phyloP scores from a whole-genome alignment of 2,888 invertebrate species.

The Oscheius myriophilus region DNA sequence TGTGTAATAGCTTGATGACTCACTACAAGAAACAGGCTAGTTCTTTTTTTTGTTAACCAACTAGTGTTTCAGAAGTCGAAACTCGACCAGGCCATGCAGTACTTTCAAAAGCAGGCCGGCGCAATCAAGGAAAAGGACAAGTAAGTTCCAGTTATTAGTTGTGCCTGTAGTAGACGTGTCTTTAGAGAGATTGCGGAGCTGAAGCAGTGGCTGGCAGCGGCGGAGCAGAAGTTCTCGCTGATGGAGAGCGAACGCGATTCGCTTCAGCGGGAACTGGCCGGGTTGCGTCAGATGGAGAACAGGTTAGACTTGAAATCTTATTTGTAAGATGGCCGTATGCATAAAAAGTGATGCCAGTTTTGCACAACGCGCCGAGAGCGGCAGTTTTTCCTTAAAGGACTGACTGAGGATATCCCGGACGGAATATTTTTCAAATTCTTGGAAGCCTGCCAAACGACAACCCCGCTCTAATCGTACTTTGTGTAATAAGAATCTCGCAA shows the following conservation, averaged over 20 bases:
- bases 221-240: background rate
- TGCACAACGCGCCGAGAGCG: too few relatives aligned
- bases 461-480: too few relatives aligned
- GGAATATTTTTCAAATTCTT: too few relatives aligned
- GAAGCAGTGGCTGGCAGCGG: conserved; percentile 3
- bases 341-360: too few relatives aligned
- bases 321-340: too few relatives aligned
- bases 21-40: conserved; percentile 9
- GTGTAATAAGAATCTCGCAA: too few relatives aligned
- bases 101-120: background rate
- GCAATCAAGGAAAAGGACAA: conserved; percentile 5
- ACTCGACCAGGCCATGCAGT: background rate
- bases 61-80: background rate
- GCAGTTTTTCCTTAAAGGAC: too few relatives aligned
- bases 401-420: too few relatives aligned
- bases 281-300: background rate
- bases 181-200: conserved; percentile 7
- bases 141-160: too few relatives aligned
- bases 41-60: background rate
- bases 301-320: too few relatives aligned
- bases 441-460: too few relatives aligned
- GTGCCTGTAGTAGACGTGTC: too few relatives aligned
- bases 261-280: background rate
- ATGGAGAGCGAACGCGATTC: conserved; percentile 1
- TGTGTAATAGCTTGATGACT: conserved; percentile 9